Conservation (phyloP, 2,113 vertebrate genomes). For the Columbina picui region DNA sequence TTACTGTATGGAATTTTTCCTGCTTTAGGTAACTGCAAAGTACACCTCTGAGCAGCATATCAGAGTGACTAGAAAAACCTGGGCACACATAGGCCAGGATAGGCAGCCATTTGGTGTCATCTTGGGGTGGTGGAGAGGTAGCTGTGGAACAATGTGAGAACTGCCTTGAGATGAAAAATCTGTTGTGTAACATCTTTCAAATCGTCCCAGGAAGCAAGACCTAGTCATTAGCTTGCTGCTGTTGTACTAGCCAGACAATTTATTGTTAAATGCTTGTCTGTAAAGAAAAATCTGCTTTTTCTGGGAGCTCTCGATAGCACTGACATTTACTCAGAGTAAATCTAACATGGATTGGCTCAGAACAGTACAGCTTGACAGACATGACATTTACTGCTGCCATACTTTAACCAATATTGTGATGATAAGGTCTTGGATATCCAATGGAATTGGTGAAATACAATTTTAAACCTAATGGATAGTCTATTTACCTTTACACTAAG, state of each 20-base stretch:
- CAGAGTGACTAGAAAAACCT: neutral
- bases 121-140: neutral
- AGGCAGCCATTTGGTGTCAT: neutral
- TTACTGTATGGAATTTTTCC: neutral
- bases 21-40: neutral
- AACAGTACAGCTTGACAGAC: constrained; percentile 72
- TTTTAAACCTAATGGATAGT: constrained; percentile 74
- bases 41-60: neutral
- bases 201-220: constrained; percentile 16
- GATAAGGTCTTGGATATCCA: constrained; percentile 76
- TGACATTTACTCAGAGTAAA: constrained; percentile 84
- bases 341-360: constrained; percentile 72
- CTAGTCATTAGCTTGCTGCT: constrained; percentile 71
- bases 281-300: constrained; percentile 70
- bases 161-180: constrained; percentile 17
- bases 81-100: neutral
- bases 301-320: constrained; percentile 67
- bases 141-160: neutral
- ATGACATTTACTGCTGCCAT: constrained; percentile 78
- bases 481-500: constrained; percentile 77
- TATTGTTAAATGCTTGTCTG: constrained; percentile 76
- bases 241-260: constrained; percentile 68
- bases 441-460: constrained; percentile 74
- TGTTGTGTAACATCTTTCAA: neutral
- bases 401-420: constrained; percentile 74